phyloP scores from a whole-genome alignment of 2,888 invertebrate species.

The Scaptomyza cyrtandrae region DNA sequence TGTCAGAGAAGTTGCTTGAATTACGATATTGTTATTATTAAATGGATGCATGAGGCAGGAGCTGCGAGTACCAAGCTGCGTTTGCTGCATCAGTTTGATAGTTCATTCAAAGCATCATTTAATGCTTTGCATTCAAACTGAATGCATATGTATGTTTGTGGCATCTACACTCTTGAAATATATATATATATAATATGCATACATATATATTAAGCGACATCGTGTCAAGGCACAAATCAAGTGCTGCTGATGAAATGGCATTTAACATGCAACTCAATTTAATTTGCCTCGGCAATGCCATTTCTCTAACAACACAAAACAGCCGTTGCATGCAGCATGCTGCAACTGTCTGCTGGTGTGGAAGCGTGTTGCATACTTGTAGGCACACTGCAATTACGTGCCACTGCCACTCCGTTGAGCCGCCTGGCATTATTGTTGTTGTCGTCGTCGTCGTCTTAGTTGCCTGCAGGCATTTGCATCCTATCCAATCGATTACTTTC shows the following conservation, averaged over 20 bases:
- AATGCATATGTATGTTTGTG: slow-evolving; percentile 6
- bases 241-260: slow-evolving; percentile 73
- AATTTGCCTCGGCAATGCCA: slow-evolving; percentile 65
- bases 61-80: slow-evolving; percentile 12
- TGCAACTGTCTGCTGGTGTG: slow-evolving; percentile 30
- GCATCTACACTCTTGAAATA: slow-evolving; percentile 27
- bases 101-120: slow-evolving; percentile 73
- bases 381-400: slow-evolving; percentile 73
- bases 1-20: slow-evolving; percentile 80
- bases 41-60: slow-evolving; percentile 75
- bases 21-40: slow-evolving; percentile 82
- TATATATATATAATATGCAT: background rate
- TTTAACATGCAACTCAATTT: slow-evolving; percentile 79
- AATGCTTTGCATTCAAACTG: slow-evolving; percentile 67
- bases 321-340: slow-evolving; percentile 11
- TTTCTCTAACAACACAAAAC: slow-evolving; percentile 40
- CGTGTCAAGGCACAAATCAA: slow-evolving; percentile 72
- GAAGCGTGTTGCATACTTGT: slow-evolving; percentile 53
- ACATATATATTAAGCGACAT: slow-evolving; percentile 30
- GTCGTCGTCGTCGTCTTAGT: slow-evolving; percentile 18
- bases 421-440: slow-evolving; percentile 33
- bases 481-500: slow-evolving; percentile 47
- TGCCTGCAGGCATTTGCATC: slow-evolving; percentile 69
- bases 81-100: slow-evolving; percentile 69
- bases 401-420: slow-evolving; percentile 48